Evolutionary conservation across 2,113 vertebrate species (phyloP), one percentile per base, ranked within the genome.

Genomic region (Actinemys pallida): DNA sequence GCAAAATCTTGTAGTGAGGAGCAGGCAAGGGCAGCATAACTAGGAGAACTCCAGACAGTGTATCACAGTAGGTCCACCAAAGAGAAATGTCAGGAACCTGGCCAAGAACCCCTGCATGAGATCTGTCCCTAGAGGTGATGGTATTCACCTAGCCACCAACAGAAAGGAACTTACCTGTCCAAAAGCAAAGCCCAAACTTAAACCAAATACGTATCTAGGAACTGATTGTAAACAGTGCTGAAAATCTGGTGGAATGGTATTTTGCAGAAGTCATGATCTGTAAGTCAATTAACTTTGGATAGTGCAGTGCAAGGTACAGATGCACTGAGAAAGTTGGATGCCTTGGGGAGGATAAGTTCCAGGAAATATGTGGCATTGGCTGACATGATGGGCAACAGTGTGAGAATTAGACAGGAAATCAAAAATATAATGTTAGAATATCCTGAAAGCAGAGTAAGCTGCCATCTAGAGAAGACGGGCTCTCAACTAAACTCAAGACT

Each of bases 111-210:
- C 19, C 19, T 39, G 10, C n/a, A 72, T 39, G 17, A 39, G 19
- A 72, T 72, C n/a, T 22, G n/a, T 39, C 35, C n/a, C 8, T n/a
- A 72, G 65, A 72, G 19, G 35, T 39, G 16, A 69, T 6, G 4
- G 62, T 65, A 35, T 65, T 65, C 31, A 20, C 16, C 65, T 35
- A 69, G 31, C 17, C 35, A 69, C 65, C 17, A 39, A 69, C n/a
- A 22, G 13, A 53, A 5, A 22, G 76, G 69, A 90, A 20, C 7
- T 1, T 35, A 24, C 22, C 54, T 81, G 39, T 80, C 57, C 17
- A 53, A 52, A 52, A 42, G n/a, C 0, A 1, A 93, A 39, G 6
- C 42, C 75, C 42, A 78, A 47, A 45, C 24, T 13, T 78, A 47
- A 42, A 78, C 75, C 75, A 45, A 45, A 27, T 27, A 78, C 29